Evolutionary conservation across 2,113 vertebrate species (phyloP).

Genomic region (Genyomyrus donnyi): DNA sequence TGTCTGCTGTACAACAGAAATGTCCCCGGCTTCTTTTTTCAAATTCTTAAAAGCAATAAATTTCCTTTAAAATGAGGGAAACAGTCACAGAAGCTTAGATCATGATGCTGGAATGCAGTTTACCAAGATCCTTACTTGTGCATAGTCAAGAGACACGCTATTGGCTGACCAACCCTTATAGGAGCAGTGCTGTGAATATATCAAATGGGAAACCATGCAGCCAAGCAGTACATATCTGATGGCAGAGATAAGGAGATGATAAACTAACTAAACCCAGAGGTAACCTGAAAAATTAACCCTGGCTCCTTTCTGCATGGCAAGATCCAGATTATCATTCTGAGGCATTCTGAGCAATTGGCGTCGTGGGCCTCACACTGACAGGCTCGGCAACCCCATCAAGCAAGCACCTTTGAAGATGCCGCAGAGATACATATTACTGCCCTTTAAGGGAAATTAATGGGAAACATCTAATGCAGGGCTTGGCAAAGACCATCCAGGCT

Average conservation of each 20-base stretch:
- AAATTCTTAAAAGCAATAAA: neutral
- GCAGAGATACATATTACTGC: neutral
- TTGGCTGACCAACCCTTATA: slow-evolving; percentile 13
- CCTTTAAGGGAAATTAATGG: neutral
- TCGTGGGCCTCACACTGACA: neutral
- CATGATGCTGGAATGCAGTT: slow-evolving; percentile 34
- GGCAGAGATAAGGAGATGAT: slow-evolving; percentile 40
- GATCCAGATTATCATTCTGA: neutral
- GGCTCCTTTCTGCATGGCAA: slow-evolving; percentile 28
- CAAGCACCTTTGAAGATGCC: neutral
- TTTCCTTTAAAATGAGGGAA: neutral
- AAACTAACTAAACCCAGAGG: slow-evolving; percentile 28
- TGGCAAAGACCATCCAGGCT: neutral
- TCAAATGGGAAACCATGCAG: slow-evolving; percentile 42
- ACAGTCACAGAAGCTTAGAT: slow-evolving; percentile 29
- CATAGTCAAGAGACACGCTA: slow-evolving; percentile 31
- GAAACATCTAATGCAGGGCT: neutral
- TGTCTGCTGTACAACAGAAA: neutral
- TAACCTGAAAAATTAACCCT: slow-evolving; percentile 30
- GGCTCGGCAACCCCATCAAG: neutral
- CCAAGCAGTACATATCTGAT: slow-evolving; percentile 26
- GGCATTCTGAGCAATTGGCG: slow-evolving; percentile 23
- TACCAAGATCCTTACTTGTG: slow-evolving; percentile 36
- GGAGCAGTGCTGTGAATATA: slow-evolving; percentile 33
- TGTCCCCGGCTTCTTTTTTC: neutral